Percentiles rank a stretch among this genome's conserved stretches.
Conservation (phyloP, 1,140 invertebrate genomes). For the Drosophila lini region DNA sequence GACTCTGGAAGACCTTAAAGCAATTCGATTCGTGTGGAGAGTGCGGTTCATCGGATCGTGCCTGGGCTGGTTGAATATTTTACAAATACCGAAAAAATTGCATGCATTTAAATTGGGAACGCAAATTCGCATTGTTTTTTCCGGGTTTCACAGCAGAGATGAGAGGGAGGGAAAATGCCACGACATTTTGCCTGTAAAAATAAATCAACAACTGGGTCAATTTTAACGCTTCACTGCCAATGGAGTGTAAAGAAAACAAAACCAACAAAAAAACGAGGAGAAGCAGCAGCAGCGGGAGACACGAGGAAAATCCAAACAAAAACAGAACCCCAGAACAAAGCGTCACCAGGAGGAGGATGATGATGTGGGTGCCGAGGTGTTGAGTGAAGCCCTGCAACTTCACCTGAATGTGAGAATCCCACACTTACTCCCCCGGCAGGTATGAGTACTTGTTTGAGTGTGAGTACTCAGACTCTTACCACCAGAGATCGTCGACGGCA, state of each 20-base stretch:
- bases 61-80: constrained; percentile 18
- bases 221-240: constrained; percentile 74
- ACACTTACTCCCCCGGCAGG: not conserved
- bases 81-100: constrained; percentile 24
- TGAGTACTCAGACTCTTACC: constrained; percentile 2
- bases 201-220: constrained; percentile 73
- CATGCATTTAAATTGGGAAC: constrained; percentile 41
- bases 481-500: constrained; percentile 44
- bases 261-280: not conserved
- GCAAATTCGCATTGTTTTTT: constrained; percentile 38
- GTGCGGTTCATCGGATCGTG: constrained; percentile 18
- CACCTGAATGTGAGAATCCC: constrained; percentile 17
- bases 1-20: constrained; percentile 26
- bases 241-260: constrained; percentile 50
- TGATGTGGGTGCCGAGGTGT: constrained; percentile 41
- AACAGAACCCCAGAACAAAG: constrained; percentile 31
- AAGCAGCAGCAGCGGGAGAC: not conserved
- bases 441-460: not conserved
- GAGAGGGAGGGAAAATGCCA: constrained; percentile 9
- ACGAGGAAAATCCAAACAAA: constrained; percentile 4
- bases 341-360: constrained; percentile 24
- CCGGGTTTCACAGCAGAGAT: not conserved
- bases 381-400: constrained; percentile 34
- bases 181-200: constrained; percentile 53
- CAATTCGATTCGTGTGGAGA: constrained; percentile 21